A percentile compares a stretch with the other conserved stretches of the same genome.
Conservation (phyloP, 1,140 invertebrate genomes). For the Ganaspis sp. region DNA sequence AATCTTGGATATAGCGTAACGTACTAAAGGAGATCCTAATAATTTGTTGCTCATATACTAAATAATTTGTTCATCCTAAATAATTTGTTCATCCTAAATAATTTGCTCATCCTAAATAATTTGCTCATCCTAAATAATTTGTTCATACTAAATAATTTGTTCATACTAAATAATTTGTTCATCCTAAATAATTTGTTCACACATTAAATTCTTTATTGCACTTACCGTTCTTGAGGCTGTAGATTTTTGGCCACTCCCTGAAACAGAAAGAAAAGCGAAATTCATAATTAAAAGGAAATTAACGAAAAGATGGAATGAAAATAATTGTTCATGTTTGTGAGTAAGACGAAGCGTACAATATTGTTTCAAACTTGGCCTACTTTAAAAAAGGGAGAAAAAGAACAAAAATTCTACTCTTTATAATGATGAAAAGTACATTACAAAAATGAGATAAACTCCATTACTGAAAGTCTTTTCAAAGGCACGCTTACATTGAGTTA, state of each 20-base stretch:
- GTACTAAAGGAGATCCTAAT: too few species aligned
- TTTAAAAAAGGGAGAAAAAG: too few species aligned
- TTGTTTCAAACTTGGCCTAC: not conserved
- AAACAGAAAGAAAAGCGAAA: slow-evolving; percentile 56
- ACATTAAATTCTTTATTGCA: slow-evolving; percentile 27
- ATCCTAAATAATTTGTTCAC: too few species aligned
- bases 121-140: too few species aligned
- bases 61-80: too few species aligned
- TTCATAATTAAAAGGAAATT: not conserved
- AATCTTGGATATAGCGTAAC: too few species aligned
- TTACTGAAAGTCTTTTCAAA: slow-evolving; percentile 31
- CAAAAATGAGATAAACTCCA: slow-evolving; percentile 38
- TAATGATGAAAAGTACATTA: not conserved
- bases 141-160: not conserved
- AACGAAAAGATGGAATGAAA: not conserved
- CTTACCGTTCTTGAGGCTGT: slow-evolving; percentile 60
- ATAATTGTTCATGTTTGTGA: too few species aligned
- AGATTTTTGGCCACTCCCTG: slow-evolving; percentile 58
- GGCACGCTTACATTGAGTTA: not conserved
- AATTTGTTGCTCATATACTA: too few species aligned
- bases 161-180: slow-evolving; percentile 5
- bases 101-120: too few species aligned
- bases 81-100: too few species aligned
- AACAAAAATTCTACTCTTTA: too few species aligned
- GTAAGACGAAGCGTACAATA: too few species aligned